A percentile compares a stretch with the other conserved stretches of the same genome.
Evolutionary conservation across 1,140 invertebrate genomes (phyloP).

Genomic region (Drosophila micromelanica): DNA sequence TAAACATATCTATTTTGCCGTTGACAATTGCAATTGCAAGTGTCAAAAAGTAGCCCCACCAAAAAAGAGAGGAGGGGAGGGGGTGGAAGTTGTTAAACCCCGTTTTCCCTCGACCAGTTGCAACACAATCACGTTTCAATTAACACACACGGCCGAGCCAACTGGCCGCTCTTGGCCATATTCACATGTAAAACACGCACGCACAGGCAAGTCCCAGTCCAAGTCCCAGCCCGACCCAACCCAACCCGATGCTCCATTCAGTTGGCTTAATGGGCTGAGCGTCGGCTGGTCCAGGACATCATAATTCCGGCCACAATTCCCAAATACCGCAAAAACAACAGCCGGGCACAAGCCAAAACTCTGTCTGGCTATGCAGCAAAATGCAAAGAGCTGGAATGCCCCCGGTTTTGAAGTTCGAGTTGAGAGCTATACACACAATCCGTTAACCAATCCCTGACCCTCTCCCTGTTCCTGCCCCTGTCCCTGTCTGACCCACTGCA

Average conservation of each 20-base stretch:
- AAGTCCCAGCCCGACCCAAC: not conserved
- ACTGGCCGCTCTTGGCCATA: constrained; percentile 49
- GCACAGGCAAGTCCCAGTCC: constrained; percentile 36
- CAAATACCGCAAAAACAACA: constrained; percentile 79
- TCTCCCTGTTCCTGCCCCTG: constrained; percentile 4
- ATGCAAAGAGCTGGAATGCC: constrained; percentile 5
- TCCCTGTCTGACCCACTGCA: constrained; percentile 1
- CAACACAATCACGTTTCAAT: constrained; percentile 77
- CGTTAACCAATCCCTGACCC: not conserved
- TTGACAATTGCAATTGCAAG: constrained; percentile 71
- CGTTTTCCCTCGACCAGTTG: not conserved
- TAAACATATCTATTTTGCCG: constrained; percentile 14
- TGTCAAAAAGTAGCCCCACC: constrained; percentile 61
- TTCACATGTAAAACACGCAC: constrained; percentile 80
- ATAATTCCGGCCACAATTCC: constrained; percentile 78
- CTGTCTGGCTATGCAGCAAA: constrained; percentile 18
- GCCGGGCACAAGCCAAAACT: constrained; percentile 18
- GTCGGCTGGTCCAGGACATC: constrained; percentile 57
- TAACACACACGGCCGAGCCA: constrained; percentile 64
- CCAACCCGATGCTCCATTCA: constrained; percentile 12
- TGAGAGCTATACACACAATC: constrained; percentile 3
- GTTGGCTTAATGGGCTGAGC: constrained; percentile 58
- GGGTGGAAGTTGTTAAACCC: no score
- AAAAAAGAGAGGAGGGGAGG: no score
- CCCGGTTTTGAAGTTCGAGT: constrained; percentile 5